Percentiles rank a stretch among this genome's conserved stretches.
Conservation (phyloP, 1,140 invertebrate species). For the Ceratina japonica region DNA sequence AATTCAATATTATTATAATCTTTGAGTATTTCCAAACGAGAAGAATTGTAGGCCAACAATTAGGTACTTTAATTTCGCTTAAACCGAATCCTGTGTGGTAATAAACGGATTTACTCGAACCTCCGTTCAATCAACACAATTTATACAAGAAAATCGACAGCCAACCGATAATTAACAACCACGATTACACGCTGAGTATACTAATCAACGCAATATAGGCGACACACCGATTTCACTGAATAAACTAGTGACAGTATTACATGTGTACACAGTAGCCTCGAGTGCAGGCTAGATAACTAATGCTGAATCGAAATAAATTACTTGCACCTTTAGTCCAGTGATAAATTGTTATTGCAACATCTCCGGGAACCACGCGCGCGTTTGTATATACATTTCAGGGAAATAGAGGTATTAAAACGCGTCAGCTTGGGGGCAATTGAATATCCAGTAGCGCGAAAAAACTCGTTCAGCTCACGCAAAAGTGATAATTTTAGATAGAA, state of each 20-base stretch:
- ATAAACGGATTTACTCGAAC: conserved; percentile 29
- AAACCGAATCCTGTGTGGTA: conserved; percentile 18
- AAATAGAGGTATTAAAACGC: conserved; percentile 1
- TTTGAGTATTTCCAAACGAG: neutral
- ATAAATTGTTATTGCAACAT: conserved; percentile 35
- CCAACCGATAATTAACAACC: conserved; percentile 60
- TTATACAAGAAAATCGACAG: conserved; percentile 63
- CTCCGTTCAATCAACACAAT: conserved; percentile 41
- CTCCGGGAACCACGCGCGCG: neutral
- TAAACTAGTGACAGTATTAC: conserved; percentile 32
- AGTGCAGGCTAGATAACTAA: neutral
- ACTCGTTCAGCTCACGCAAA: no score
- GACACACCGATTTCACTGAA: conserved; percentile 32
- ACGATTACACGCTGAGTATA: conserved; percentile 54
- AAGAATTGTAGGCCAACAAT: conserved; percentile 3
- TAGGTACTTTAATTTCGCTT: conserved; percentile 19
- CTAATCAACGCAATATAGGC: conserved; percentile 42
- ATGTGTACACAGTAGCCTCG: neutral
- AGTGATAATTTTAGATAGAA: no score
- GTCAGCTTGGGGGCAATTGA: neutral
- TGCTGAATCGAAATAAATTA: conserved; percentile 42
- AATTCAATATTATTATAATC: neutral
- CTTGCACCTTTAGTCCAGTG: neutral
- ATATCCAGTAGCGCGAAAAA: neutral
- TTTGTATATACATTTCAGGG: neutral